Evolutionary conservation across 2,797 vertebrate species (phyloP).

Genomic region (Sebastes hubbsi): DNA sequence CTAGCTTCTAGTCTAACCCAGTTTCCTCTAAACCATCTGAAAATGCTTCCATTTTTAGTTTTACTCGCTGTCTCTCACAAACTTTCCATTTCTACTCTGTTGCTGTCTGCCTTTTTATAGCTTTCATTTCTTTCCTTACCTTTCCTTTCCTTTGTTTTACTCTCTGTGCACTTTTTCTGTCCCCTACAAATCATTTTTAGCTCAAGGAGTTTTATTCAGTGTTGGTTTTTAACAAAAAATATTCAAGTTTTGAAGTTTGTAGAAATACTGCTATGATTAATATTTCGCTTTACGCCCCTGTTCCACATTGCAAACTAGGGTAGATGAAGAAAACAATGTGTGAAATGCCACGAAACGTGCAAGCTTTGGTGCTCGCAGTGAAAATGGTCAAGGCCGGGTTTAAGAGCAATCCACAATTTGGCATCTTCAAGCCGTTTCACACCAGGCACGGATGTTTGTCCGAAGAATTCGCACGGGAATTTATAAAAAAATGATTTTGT

Average conservation of each 20-base stretch:
- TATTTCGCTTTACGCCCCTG: no score
- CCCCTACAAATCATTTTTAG: not conserved
- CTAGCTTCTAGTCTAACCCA: conserved; percentile 11
- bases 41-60: conserved; percentile 17
- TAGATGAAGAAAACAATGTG: no score
- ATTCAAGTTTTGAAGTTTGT: not conserved
- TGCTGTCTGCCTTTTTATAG: conserved; percentile 8
- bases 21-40: conserved; percentile 15
- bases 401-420: not conserved
- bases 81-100: conserved; percentile 10
- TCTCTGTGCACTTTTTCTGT: not conserved
- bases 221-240: conserved; percentile 19
- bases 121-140: not conserved
- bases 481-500: no score
- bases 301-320: no score
- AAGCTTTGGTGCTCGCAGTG: no score
- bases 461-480: no score
- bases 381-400: not conserved
- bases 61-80: conserved; percentile 7
- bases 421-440: no score
- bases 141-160: not conserved
- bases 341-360: no score
- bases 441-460: no score
- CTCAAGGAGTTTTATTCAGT: conserved; percentile 12
- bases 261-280: not conserved